Evolutionary conservation across 1,140 invertebrate species (phyloP), one percentile per base, ranked within the genome.

Genomic region (Phocides pigmalion): DNA sequence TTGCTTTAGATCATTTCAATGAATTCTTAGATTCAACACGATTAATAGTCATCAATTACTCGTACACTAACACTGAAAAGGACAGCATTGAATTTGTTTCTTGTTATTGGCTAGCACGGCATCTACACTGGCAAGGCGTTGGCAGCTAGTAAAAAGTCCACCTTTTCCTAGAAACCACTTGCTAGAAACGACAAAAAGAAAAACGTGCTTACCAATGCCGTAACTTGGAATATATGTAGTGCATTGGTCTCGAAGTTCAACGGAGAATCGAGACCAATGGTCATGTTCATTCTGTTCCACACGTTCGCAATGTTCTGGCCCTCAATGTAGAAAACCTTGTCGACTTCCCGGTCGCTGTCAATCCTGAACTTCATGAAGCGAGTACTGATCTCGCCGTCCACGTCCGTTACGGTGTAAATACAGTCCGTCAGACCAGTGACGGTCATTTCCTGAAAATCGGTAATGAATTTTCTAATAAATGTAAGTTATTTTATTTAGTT

Each of bases 351-450:
- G 22, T 85, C 76, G 50, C 84, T 86, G 2, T 72, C 69, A 16
- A 93, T 85, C 14, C 56, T 44, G 74, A 91, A 91, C 1, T 51
- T 79, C 83, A 92, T 90, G 41, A 79, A 63, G 15, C 74, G 32
- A 0, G 89, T 92, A 66, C 91, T 92, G 62, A 92, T 87, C 17
- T 66, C 28, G 0, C 92, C 92, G 62, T 93, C 92, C 3, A 72
- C 80, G 53, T 93, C 92, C 1, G 68, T 72, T 4, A 93, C 89
- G n/a, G 68, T 42, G 72, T 90, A 93, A 1, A 72, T 74, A 62
- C 92, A 93, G 28, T 85, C 65, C 3, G 87, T 87, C 1, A 77
- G 49, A 4, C 83, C 79, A 1, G 72, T 62, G n/a, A 76, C 74
- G 12, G 79, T 87, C 4, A 88, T 70, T 84, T 93, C 92, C 89